Percentiles rank a stretch among this genome's conserved stretches.
These are phyloP conservation scores for Prunella strophiata DNA, from an alignment of 2,797 vertebrate genomes.

Conservation along the genomic window DNA sequence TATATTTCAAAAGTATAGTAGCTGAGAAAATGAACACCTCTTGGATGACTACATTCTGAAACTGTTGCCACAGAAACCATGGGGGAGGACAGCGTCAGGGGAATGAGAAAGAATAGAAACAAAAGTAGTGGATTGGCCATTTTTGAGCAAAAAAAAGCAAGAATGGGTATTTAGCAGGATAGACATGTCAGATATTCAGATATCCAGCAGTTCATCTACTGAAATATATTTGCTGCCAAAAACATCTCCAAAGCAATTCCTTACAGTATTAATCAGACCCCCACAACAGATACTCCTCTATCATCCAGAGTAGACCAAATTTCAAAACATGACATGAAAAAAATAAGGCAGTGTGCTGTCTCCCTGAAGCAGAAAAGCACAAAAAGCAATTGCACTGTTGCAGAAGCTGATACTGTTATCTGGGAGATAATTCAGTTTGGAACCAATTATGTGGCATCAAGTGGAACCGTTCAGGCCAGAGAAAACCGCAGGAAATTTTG, in stretches of 20 bases:
- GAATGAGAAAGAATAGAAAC: slow-evolving; percentile 51
- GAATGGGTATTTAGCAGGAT: neutral
- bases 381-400: neutral
- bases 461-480: neutral
- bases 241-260: neutral
- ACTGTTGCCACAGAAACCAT: slow-evolving; percentile 65
- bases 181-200: neutral
- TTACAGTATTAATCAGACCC: neutral
- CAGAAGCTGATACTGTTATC: neutral
- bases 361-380: neutral
- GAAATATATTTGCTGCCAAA: neutral
- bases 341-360: neutral
- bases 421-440: neutral
- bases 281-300: neutral
- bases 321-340: neutral
- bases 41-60: slow-evolving; percentile 31
- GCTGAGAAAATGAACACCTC: slow-evolving; percentile 22
- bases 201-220: neutral
- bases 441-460: neutral
- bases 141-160: neutral
- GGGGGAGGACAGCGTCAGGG: slow-evolving; percentile 57
- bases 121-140: slow-evolving; percentile 21
- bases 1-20: slow-evolving; percentile 6
- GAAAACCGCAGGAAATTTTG: neutral
- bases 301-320: neutral